These are phyloP conservation scores for Drosophila repletoides DNA, from an alignment of 1,140 invertebrate species.

Conservation along the genomic window DNA sequence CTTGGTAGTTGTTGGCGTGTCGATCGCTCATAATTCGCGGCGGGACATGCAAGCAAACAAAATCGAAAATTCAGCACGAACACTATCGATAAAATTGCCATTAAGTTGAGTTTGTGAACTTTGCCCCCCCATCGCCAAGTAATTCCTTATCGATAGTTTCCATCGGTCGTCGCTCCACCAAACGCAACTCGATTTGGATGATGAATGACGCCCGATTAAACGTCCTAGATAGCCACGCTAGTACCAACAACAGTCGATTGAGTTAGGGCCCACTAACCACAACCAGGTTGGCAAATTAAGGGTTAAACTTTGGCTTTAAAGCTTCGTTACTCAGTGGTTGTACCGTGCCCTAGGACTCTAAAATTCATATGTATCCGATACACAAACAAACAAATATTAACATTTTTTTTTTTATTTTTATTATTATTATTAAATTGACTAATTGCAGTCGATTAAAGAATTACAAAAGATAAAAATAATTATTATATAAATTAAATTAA, in stretches of 20 bases:
- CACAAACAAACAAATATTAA: constrained; percentile 16
- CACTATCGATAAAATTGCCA: constrained; percentile 82
- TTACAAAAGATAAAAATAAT: too few relatives aligned
- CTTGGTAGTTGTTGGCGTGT: constrained; percentile 69
- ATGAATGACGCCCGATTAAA: constrained; percentile 76
- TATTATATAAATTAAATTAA: too few relatives aligned
- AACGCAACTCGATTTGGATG: constrained; percentile 79
- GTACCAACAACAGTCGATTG: neutral
- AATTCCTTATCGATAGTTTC: constrained; percentile 70
- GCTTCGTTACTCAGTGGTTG: neutral
- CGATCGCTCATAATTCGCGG: constrained; percentile 76
- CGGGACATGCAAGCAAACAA: constrained; percentile 76
- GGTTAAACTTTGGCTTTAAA: constrained; percentile 19
- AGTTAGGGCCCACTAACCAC: constrained; percentile 2
- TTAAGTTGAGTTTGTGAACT: constrained; percentile 60
- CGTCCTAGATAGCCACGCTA: constrained; percentile 56
- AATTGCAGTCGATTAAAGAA: too few relatives aligned
- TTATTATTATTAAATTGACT: too few relatives aligned
- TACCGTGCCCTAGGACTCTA: neutral
- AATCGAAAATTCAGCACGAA: constrained; percentile 81
- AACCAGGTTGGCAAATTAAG: constrained; percentile 26
- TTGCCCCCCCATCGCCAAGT: constrained; percentile 6
- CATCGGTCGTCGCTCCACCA: constrained; percentile 54
- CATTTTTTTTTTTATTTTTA: too few relatives aligned
- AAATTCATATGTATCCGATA: constrained; percentile 8